Conservation (phyloP, 2,888 invertebrate genomes). For the Tipula confusa region DNA sequence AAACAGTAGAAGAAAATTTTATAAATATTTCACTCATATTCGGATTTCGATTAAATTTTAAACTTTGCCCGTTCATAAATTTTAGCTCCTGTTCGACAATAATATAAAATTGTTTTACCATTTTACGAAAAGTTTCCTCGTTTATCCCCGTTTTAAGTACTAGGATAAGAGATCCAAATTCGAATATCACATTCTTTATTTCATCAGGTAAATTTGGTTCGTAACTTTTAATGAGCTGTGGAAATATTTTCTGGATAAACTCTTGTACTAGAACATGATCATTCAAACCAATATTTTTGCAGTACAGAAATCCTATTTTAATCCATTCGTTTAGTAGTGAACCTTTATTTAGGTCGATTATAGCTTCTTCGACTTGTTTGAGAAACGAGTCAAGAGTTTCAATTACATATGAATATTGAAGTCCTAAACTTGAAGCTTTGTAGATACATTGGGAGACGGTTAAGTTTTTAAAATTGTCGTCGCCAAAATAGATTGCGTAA, state of each 20-base stretch:
- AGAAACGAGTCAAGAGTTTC: neutral
- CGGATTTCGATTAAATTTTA: conserved; percentile 20
- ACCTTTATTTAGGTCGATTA: neutral
- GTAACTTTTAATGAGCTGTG: neutral
- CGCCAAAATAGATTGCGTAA: neutral
- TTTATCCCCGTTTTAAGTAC: neutral
- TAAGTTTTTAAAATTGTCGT: neutral
- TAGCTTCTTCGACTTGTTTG: neutral
- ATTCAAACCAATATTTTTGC: neutral
- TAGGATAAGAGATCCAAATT: neutral
- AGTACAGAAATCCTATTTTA: neutral
- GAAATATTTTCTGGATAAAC: neutral
- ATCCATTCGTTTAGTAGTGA: neutral
- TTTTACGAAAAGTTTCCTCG: neutral
- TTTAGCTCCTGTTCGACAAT: neutral
- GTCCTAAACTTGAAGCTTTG: neutral
- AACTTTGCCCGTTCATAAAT: neutral
- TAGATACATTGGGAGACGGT: neutral
- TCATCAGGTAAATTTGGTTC: neutral
- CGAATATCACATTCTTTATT: neutral
- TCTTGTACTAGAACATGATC: neutral
- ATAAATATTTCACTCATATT: neutral
- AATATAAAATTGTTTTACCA: neutral
- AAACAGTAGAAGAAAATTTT: neutral
- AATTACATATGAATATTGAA: neutral